Percentiles rank a stretch among this genome's conserved stretches.
These are phyloP conservation scores for Odontocerum albicorne DNA, from an alignment of 2,888 invertebrate species.

Conservation along the genomic window DNA sequence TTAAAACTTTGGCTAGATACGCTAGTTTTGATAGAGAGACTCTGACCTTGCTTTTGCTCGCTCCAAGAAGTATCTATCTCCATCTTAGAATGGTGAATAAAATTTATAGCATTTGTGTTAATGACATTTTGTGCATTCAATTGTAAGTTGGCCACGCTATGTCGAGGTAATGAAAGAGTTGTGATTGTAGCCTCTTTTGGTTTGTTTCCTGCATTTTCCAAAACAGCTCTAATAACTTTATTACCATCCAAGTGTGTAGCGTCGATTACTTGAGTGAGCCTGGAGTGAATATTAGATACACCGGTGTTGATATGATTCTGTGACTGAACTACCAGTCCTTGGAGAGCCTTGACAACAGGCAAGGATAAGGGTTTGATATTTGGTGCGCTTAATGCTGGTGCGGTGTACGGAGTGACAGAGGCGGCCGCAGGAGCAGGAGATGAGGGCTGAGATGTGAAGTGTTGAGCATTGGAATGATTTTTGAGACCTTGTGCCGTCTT, in stretches of 20 bases:
- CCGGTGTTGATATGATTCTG: conserved; percentile 15
- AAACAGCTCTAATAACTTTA: conserved; percentile 48
- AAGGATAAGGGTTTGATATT: conserved; percentile 37
- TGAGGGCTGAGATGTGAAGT: conserved; percentile 36
- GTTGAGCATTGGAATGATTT: conserved; percentile 59
- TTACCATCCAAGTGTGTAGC: conserved; percentile 44
- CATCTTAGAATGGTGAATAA: conserved; percentile 19
- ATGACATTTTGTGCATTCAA: conserved; percentile 35
- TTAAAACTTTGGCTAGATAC: conserved; percentile 13
- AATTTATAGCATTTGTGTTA: conserved; percentile 13
- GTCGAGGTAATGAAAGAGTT: conserved; percentile 51
- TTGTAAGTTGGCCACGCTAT: conserved; percentile 45
- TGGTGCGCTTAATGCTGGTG: conserved; percentile 35
- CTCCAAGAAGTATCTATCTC: conserved; percentile 9
- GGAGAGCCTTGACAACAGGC: conserved; percentile 34
- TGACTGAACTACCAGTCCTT: conserved; percentile 28
- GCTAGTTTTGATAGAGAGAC: conserved; percentile 2
- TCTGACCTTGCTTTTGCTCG: conserved; percentile 15
- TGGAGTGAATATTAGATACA: conserved; percentile 46
- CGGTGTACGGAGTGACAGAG: conserved; percentile 22
- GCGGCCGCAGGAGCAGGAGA: conserved; percentile 38
- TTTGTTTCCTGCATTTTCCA: conserved; percentile 48
- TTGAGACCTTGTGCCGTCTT: conserved; percentile 79
- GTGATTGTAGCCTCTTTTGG: conserved; percentile 45
- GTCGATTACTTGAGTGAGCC: conserved; percentile 40